These are phyloP conservation scores for Harpalus rufipes DNA, from an alignment of 2,888 invertebrate genomes.

Conservation along the genomic window DNA sequence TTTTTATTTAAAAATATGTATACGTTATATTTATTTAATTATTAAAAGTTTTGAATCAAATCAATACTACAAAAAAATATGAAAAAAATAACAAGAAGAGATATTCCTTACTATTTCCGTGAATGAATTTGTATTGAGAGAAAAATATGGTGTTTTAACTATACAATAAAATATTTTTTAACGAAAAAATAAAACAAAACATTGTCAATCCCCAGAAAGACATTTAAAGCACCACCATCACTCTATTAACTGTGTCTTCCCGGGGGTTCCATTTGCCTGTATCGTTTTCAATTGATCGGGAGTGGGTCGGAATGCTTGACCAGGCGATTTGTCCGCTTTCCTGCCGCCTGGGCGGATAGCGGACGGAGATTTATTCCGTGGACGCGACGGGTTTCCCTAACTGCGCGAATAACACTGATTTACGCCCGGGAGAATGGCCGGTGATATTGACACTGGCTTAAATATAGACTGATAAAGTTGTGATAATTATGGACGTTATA, in stretches of 20 bases:
- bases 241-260: not conserved
- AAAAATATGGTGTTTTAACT: too few species aligned
- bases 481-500: not conserved
- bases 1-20: too few species aligned
- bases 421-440: not conserved
- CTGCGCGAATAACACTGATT: constrained; percentile 27
- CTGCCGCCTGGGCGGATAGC: not conserved
- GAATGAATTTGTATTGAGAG: too few species aligned
- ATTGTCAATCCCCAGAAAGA: not conserved
- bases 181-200: not conserved
- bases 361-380: constrained; percentile 31
- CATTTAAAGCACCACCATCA: not conserved
- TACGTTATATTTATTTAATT: too few species aligned
- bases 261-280: constrained; percentile 18
- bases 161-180: too few species aligned
- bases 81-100: too few species aligned
- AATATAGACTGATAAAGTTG: constrained; percentile 24
- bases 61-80: too few species aligned
- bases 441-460: constrained; percentile 15
- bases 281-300: constrained; percentile 41
- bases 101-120: too few species aligned
- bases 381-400: constrained; percentile 39
- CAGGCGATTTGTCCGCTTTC: constrained; percentile 22
- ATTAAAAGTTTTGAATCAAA: too few species aligned
- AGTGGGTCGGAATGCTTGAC: constrained; percentile 17